phyloP scores from a whole-genome alignment of 2,797 vertebrate species.

The Nannoperca australis region DNA sequence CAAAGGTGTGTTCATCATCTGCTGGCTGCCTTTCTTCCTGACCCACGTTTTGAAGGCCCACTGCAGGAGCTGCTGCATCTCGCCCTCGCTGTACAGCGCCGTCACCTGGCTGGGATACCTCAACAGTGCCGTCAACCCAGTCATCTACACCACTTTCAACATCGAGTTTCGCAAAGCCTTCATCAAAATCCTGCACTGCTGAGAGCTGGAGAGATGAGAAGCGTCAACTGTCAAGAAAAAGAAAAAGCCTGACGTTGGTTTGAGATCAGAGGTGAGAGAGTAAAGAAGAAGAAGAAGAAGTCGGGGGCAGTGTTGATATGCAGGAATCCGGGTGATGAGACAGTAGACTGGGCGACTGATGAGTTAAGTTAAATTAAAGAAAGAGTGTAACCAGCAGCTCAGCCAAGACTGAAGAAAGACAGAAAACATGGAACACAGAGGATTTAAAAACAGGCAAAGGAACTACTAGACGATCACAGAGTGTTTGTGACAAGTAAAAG shows the following conservation, averaged over 20 bases:
- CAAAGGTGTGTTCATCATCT: slow-evolving; percentile 88
- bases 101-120: slow-evolving; percentile 87
- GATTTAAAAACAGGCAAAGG: slow-evolving; percentile 11
- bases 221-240: slow-evolving; percentile 1
- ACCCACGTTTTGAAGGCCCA: slow-evolving; percentile 86
- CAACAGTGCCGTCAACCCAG: slow-evolving; percentile 87
- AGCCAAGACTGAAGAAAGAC: slow-evolving; percentile 13
- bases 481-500: slow-evolving; percentile 11
- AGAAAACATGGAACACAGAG: slow-evolving; percentile 1
- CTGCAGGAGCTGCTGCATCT: slow-evolving; percentile 86
- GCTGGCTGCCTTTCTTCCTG: slow-evolving; percentile 88
- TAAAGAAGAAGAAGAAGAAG: neutral
- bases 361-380: slow-evolving; percentile 7
- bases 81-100: slow-evolving; percentile 82
- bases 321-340: neutral
- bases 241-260: neutral
- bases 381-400: neutral
- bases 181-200: slow-evolving; percentile 87
- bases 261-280: slow-evolving; percentile 19
- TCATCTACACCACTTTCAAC: slow-evolving; percentile 88
- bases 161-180: slow-evolving; percentile 87
- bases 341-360: neutral
- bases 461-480: neutral
- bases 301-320: neutral
- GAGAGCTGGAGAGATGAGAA: slow-evolving; percentile 39